phyloP scores from a whole-genome alignment of 2,797 vertebrate species.

The Mormyrus proboscirostris region DNA sequence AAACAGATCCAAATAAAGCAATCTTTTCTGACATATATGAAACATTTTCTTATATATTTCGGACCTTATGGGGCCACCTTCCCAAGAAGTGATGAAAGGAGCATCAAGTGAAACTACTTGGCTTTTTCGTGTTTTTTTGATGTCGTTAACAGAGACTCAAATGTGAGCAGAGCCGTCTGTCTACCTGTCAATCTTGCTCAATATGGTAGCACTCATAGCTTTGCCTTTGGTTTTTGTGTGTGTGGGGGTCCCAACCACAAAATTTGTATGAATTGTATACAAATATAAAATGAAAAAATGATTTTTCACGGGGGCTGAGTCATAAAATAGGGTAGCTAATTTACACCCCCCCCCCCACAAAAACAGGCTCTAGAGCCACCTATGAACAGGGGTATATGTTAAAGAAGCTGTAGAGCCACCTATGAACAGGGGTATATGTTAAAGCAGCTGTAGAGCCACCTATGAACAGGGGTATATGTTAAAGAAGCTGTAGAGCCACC shows the following conservation, averaged over 20 bases:
- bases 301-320: not conserved
- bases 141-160: not conserved
- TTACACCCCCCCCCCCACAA: not conserved
- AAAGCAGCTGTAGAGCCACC: not conserved
- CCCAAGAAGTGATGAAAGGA: not conserved
- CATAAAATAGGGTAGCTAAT: not conserved
- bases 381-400: not conserved
- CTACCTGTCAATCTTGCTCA: not conserved
- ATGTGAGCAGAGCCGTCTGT: not conserved
- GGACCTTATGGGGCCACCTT: not conserved
- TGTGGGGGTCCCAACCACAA: not conserved
- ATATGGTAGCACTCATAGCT: not conserved
- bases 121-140: not conserved
- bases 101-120: not conserved
- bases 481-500: not conserved
- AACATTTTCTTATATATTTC: constrained; percentile 26
- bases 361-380: not conserved
- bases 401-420: not conserved
- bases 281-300: not conserved
- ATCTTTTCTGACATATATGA: constrained; percentile 25
- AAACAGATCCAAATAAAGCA: constrained; percentile 44
- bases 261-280: not conserved
- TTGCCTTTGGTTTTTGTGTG: not conserved
- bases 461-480: not conserved
- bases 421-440: not conserved